phyloP scores from a whole-genome alignment of 37 sponge, comb jelly and placozoan species.

The Ephydatia muelleri region DNA sequence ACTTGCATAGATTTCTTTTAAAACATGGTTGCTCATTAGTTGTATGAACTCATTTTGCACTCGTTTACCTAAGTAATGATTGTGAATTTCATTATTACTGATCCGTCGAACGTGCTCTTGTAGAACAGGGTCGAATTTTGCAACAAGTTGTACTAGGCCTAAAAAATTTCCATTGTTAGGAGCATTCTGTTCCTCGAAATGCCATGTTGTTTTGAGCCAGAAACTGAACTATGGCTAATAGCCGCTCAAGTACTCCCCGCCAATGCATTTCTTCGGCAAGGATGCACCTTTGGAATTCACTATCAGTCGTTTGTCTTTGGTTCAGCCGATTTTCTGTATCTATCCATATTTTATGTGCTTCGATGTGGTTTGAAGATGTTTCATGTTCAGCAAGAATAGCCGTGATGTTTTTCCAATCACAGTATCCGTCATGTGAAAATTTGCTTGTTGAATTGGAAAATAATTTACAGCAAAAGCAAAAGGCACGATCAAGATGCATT shows the following conservation, averaged over 20 bases:
- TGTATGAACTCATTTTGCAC: too few relatives aligned
- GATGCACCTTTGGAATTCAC: neutral
- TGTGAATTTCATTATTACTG: neutral
- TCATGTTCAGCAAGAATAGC: conserved; percentile 5
- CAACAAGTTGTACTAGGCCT: conserved; percentile 14
- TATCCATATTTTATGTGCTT: neutral
- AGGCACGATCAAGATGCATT: neutral
- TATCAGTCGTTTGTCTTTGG: conserved; percentile 7
- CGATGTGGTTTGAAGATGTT: neutral
- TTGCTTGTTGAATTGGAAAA: neutral
- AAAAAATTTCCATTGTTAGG: neutral
- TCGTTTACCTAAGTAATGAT: too few relatives aligned
- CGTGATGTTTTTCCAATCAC: conserved; percentile 12
- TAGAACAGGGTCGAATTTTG: conserved; percentile 8
- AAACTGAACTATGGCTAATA: conserved; percentile 11
- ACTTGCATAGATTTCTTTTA: too few relatives aligned
- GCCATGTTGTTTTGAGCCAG: conserved; percentile 7
- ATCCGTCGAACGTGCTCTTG: conserved; percentile 7
- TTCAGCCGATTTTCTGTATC: neutral
- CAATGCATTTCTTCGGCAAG: neutral
- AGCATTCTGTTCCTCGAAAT: conserved; percentile 15
- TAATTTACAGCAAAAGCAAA: conserved; percentile 2
- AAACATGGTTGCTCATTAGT: too few relatives aligned
- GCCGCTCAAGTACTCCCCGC: conserved; percentile 1
- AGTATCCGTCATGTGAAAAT: neutral